Evolutionary conservation across 2,113 vertebrate species (phyloP), one percentile per base, ranked within the genome.

Genomic region (Oreochromis niloticus): DNA sequence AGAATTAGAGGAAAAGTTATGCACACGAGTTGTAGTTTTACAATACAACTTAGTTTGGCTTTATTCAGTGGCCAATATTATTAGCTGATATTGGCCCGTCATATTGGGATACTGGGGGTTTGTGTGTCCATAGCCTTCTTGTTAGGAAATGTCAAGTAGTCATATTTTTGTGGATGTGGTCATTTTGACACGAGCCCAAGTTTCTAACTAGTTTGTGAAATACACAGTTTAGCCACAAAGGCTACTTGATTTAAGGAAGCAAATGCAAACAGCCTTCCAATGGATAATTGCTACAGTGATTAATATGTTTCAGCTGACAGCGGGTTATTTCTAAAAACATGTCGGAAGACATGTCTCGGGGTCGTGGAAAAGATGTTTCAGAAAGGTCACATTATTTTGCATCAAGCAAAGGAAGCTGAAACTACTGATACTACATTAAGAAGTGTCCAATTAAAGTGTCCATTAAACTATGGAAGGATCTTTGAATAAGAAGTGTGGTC

Each of bases 41-140:
- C n/a, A 71, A 71, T 71, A 71, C 17, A 71, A 1, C 12, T 71
- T 43, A 71, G 36, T 71, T 71, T 71, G 66, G 39, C 12, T 71
- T 43, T 43, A 43, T 48, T 48, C 41, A 30, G 68, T 30, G 16
- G 24, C 9, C 16, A 2, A 1, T 78, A 78, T 75, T 30, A 75
- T 48, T 75, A 75, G 14, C 71, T 19, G 24, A 48, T 32, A 78
- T 78, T 50, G 5, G 16, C 27, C 61, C 3, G 0, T n/a, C 34
- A 39, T 39, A 39, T 66, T 66, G 61, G 34, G 19, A 39, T 68
- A 66, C 61, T 66, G 19, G 61, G 7, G 34, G 61, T 3, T 39
- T 66, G 34, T 68, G 34, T 39, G 10, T 39, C 19, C 19, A 22
- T 68, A 39, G 61, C 4, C 34, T 0, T 0, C 12, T 46, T 16